Base-by-base conservation (phyloP, 2,113 vertebrate species). In the Archilochus colubris region DNA sequence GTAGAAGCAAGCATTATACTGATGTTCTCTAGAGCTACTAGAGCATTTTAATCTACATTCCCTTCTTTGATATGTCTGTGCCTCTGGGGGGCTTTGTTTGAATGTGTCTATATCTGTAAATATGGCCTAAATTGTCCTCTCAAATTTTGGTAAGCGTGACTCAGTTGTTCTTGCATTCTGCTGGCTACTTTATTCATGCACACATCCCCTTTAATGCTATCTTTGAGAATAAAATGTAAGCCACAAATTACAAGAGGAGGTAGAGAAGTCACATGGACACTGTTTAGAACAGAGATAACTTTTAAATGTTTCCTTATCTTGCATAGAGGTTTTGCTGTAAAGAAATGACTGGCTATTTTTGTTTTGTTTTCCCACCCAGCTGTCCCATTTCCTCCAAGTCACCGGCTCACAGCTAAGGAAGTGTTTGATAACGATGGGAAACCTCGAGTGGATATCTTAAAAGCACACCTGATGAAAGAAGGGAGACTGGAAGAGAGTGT, bases 401-500 rank as follows among this genome's bases (percentile, higher is more conserved):
- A 99, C 94, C 99, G 99, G 91, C 99, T 99, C 95, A 99, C 99
- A 74, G 99, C 98, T 74, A 99, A 99, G 97, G 99, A 99, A 98
- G 99, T 99, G 95, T 99, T 99, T 83, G 99, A 99, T 97, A 98
- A 98, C 2, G 99, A 99, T 72, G 99, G 99, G 81, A 99, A 99
- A 93, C 99, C 99, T 78, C 99, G 99, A 89, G 99, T 99, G 98
- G 99, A 99, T 92, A 98, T 99, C 95, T 98, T 99, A 97, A 99
- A 99, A 97, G 99, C 98, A 62, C 99, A 99, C 96, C 98, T 99
- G 94, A 99, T 99, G 98, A 99, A 99, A 97, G 99, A 99, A 94
- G 99, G 99, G 24, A 98, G 99, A 7, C 98, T 99, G 97, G 99
- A 99, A 94, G 99, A 99, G 90, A 97, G 98, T 1, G 99, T 99